Evolutionary conservation across 2,113 vertebrate species (phyloP).

Genomic region (Rafetus swinhoei): DNA sequence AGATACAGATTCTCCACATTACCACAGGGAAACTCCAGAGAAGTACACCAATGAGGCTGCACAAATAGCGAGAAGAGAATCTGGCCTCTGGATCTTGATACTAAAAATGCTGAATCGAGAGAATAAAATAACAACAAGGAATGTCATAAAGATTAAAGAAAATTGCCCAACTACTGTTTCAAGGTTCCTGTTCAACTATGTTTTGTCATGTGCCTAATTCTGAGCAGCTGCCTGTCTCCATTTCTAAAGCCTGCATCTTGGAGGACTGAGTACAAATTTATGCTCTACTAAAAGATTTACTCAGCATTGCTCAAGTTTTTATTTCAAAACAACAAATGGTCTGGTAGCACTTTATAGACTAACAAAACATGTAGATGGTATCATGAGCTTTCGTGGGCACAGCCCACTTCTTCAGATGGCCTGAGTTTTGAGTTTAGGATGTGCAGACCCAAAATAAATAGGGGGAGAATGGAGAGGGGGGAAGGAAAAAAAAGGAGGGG

Average conservation of each 20-base stretch:
- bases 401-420: too few species aligned
- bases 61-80: not conserved
- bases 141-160: not conserved
- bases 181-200: not conserved
- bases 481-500: too few species aligned
- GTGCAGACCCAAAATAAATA: too few species aligned
- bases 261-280: not conserved
- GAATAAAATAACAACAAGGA: fast-evolving
- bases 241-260: not conserved
- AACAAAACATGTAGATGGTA: too few species aligned
- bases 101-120: not conserved
- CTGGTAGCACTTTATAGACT: too few species aligned
- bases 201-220: fast-evolving
- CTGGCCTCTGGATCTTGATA: not conserved
- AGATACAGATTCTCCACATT: not conserved
- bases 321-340: too few species aligned
- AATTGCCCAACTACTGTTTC: not conserved
- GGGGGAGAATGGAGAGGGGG: too few species aligned
- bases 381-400: too few species aligned
- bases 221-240: fast-evolving
- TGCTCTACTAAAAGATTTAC: not conserved
- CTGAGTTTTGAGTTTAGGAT: too few species aligned
- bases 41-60: not conserved
- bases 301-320: too few species aligned
- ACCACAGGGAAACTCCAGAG: not conserved